Base-by-base conservation (phyloP, 2,113 vertebrate genomes). In the Anoura caudifer region DNA sequence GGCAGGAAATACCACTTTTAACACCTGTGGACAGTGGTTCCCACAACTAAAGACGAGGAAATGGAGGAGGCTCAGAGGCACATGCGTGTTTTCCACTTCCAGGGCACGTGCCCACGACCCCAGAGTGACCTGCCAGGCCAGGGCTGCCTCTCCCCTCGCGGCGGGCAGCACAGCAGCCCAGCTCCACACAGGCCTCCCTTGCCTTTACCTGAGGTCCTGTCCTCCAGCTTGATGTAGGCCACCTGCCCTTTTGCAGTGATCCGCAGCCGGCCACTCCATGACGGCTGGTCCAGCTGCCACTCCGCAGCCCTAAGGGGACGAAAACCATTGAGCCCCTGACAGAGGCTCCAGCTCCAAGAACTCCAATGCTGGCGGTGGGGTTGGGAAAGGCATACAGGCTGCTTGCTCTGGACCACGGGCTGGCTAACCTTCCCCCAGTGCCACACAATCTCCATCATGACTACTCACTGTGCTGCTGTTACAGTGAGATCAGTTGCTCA, bases 211-310 rank as follows among this genome's bases (percentile, higher is more conserved):
- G 99, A 99, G 87, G 94, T 99, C 97, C 95, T 99, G 98, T 99
- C 99, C 96, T 99, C 99, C 96, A 99, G 98, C 95, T 99, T 99
- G 85, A 99, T 99, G 97, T 97, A 99, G 3, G 99, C 99, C 7
- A 98, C 87, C 85, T 99, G 99, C 93, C 99, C 99, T 96, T 98
- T 99, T 0, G 99, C 98, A 0, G 99, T 99, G 96, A 99, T 99
- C 65, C 99, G 99, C 98, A 99, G 98, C 90, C 99, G 98, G 13
- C 99, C 99, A 38, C 98, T 99, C 99, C 99, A 99, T 0, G 99
- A 98, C 0, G 99, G 99, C 97, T 99, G 99, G 67, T 99, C 99
- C 98, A 99, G 98, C 97, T 99, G 99, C 99, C 99, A 99, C 94
- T 99, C 99, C 0, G 99, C 99, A 36, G 99, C 99, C 50, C 99